Evolutionary conservation across 2,113 vertebrate genomes (phyloP).

Genomic region (Spheniscus mendiculus): DNA sequence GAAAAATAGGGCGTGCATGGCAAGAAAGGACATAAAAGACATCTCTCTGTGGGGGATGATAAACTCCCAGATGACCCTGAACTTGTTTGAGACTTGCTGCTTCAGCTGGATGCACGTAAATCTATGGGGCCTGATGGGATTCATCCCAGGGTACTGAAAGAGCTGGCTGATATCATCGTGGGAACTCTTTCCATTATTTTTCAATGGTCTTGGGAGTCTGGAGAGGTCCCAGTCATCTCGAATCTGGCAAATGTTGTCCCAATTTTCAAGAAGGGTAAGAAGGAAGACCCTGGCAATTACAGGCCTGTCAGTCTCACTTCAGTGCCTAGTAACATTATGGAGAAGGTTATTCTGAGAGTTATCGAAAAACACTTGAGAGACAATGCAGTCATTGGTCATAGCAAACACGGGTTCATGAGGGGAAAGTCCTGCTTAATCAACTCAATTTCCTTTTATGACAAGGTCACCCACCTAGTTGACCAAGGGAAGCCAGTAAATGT

Average conservation of each 20-base stretch:
- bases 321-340: not conserved
- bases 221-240: not conserved
- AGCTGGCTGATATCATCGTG: not conserved
- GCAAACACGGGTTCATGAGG: not conserved
- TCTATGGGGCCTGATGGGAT: no score
- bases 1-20: no score
- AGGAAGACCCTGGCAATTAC: not conserved
- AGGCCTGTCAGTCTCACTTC: not conserved
- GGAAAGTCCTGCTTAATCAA: not conserved
- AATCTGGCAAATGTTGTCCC: not conserved
- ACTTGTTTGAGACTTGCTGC: no score
- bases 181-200: not conserved
- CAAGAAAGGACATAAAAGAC: no score
- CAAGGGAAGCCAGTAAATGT: not conserved
- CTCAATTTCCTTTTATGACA: not conserved
- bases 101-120: no score
- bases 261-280: not conserved
- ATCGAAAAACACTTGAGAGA: not conserved
- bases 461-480: not conserved
- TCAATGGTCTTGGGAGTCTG: not conserved
- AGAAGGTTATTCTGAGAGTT: not conserved
- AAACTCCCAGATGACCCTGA: no score
- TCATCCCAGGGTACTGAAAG: not conserved
- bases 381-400: not conserved
- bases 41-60: no score